Percentiles rank a stretch among this genome's conserved stretches.
phyloP scores from a whole-genome alignment of 2,888 invertebrate species.

The Blomia tropicalis region DNA sequence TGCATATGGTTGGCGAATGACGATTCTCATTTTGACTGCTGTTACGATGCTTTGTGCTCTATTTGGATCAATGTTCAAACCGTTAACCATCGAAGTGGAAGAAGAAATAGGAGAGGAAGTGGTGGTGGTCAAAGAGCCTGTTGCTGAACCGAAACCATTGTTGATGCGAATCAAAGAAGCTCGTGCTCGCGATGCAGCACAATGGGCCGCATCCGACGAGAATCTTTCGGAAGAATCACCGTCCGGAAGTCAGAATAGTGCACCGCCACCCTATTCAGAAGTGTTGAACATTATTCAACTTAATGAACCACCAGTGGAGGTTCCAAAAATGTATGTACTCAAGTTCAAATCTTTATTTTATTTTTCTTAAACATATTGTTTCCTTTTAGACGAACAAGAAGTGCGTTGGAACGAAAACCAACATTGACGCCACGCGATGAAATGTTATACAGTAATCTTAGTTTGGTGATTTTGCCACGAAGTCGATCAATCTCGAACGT shows the following conservation, averaged over 20 bases:
- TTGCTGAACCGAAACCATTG: conserved; percentile 36
- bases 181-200: conserved; percentile 33
- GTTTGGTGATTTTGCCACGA: conserved; percentile 4
- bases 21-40: conserved; percentile 52
- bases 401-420: background rate
- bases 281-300: conserved; percentile 22
- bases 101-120: too few species aligned
- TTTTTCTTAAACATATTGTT: too few species aligned
- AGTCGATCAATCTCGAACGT: conserved; percentile 5
- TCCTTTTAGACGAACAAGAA: conserved; percentile 1
- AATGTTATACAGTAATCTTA: conserved; percentile 15
- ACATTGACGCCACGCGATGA: conserved; percentile 10
- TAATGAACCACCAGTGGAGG: background rate
- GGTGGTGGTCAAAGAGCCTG: too few species aligned
- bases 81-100: conserved; percentile 32
- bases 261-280: conserved; percentile 29
- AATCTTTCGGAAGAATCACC: conserved; percentile 27
- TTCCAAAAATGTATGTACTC: background rate
- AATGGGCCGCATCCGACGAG: conserved; percentile 32
- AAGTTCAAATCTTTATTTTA: background rate
- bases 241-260: conserved; percentile 25
- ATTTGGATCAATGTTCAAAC: conserved; percentile 40
- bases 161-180: conserved; percentile 38
- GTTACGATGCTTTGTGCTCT: conserved; percentile 31
- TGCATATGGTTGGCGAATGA: conserved; percentile 69